Conservation (phyloP, 2,888 invertebrate species). For the Hyles lineata region DNA sequence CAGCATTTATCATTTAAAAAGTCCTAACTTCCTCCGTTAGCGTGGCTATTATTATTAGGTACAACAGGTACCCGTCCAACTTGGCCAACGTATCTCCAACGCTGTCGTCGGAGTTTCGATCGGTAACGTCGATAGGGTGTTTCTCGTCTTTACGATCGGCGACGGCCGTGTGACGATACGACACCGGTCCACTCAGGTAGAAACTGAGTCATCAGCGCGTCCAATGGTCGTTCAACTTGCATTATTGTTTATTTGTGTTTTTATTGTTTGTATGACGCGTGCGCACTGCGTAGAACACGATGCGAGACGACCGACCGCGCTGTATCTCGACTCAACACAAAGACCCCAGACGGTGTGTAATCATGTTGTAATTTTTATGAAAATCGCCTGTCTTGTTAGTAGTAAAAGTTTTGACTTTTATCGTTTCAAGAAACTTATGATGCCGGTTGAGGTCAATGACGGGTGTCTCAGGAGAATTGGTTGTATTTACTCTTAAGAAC, state of each 20-base stretch:
- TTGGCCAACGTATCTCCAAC: neutral
- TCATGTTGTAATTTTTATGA: slow-evolving; percentile 22
- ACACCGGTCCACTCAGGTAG: slow-evolving; percentile 70
- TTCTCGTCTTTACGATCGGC: slow-evolving; percentile 61
- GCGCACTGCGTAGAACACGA: slow-evolving; percentile 36
- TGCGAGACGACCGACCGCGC: neutral
- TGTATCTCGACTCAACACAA: slow-evolving; percentile 28
- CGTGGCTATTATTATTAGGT: slow-evolving; percentile 6
- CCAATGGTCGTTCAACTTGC: slow-evolving; percentile 76
- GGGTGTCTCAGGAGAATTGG: too few species aligned
- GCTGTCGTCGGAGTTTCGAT: slow-evolving; percentile 33
- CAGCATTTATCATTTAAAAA: neutral
- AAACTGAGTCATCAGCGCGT: slow-evolving; percentile 71
- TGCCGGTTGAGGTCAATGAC: neutral
- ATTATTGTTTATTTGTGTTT: slow-evolving; percentile 73
- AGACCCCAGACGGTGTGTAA: slow-evolving; percentile 30
- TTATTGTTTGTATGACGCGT: slow-evolving; percentile 68
- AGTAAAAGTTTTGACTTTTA: neutral
- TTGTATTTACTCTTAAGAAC: too few species aligned
- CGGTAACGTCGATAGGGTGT: slow-evolving; percentile 55
- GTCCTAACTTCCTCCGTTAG: neutral
- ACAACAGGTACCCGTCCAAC: slow-evolving; percentile 26
- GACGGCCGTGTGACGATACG: slow-evolving; percentile 57
- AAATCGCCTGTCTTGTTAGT: slow-evolving; percentile 13
- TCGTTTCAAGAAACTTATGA: too few species aligned